Base-by-base conservation (phyloP, 2,113 vertebrate genomes). In the Ciconia maguari region DNA sequence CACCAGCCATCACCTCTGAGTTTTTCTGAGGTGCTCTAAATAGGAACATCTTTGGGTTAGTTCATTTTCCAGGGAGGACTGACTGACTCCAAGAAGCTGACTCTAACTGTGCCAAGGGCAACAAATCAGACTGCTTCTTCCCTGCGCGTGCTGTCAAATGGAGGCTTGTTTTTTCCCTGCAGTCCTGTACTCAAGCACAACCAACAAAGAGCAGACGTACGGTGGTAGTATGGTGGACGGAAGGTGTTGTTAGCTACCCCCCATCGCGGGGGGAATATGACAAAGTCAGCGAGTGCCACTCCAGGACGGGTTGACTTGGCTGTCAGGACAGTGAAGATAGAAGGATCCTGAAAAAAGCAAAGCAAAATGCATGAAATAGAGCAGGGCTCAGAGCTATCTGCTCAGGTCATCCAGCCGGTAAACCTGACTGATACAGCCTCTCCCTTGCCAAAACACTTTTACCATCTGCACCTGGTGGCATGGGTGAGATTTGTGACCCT, bases 231-330 rank as follows among this genome's bases (percentile, higher is more conserved):
- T 0, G 99, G 99, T 8, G 99, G 99, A 7, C 99, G 98, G 98
- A 99, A 99, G 91, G 99, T 99, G 95, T 98, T 98, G 87, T 99
- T 98, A 13, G 99, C 98, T n/a, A 99, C 99, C 12, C 98, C 99
- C 99, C 99, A 99, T 19, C 99, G 98, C 0, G 99, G 99, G 1
- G 99, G 99, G 86, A 99, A 99, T 97, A 99, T 99, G 87, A 99
- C 99, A 96, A 99, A 99, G 93, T 99, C 99, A 27, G 99, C 99
- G 0, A 99, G 98, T 82, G 99, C 99, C 78, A 99, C 99, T 54
- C 99, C 99, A 2, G 99, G 99, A 26, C 98, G 98, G 3, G 98
- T 97, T 1, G 99, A 99, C 96, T 99, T 99, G 89, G 99, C 99
- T 6, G 99, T 99, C 96, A 99, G 96, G 89, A 99, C 99, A 3